These are phyloP conservation scores for Bhutanitis thaidina DNA, from an alignment of 2,888 invertebrate species.

Conservation along the genomic window DNA sequence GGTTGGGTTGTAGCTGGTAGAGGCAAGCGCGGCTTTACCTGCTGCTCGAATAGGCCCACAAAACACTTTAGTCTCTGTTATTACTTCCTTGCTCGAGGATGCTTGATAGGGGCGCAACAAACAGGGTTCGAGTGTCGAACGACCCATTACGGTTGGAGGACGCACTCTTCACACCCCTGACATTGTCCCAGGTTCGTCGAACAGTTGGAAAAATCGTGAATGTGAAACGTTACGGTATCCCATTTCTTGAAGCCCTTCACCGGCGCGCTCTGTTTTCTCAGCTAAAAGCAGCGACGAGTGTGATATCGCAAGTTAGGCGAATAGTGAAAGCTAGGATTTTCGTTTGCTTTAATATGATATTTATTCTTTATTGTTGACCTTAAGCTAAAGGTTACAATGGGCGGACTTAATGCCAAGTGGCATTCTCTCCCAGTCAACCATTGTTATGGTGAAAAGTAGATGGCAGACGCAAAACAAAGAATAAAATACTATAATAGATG, in stretches of 20 bases:
- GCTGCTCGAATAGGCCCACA: too few relatives aligned
- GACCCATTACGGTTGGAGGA: conserved; percentile 4
- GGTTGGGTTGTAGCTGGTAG: too few relatives aligned
- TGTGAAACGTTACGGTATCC: conserved; percentile 30
- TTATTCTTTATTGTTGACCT: too few relatives aligned
- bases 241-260: conserved; percentile 44
- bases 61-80: not conserved
- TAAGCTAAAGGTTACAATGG: too few relatives aligned
- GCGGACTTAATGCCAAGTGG: too few relatives aligned
- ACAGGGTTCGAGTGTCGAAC: conserved; percentile 7
- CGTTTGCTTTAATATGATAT: not conserved
- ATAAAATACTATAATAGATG: too few relatives aligned
- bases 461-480: too few relatives aligned
- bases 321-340: conserved; percentile 22
- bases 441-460: too few relatives aligned
- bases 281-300: conserved; percentile 61
- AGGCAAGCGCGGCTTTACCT: too few relatives aligned
- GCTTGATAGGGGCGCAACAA: conserved; percentile 10
- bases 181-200: conserved; percentile 3
- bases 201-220: not conserved
- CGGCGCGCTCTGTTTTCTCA: conserved; percentile 55
- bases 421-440: too few relatives aligned
- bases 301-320: conserved; percentile 25
- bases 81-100: not conserved
- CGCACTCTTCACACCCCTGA: conserved; percentile 12